phyloP scores from a whole-genome alignment of 1,140 invertebrate genomes.

The Orchesella cincta region DNA sequence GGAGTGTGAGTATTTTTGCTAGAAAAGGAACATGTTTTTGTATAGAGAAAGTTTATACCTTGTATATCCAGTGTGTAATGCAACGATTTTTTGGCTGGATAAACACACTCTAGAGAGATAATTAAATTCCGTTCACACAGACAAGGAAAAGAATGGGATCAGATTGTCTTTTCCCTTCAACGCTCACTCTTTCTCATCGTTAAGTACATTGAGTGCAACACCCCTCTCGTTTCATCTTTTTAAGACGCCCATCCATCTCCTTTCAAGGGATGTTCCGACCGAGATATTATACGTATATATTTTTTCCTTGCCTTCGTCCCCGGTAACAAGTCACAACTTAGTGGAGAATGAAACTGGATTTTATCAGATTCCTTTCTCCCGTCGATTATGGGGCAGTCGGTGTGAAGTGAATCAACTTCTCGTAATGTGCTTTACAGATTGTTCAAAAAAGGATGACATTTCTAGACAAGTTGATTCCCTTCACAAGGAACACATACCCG shows the following conservation, averaged over 20 bases:
- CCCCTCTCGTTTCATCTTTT: slow-evolving; percentile 5
- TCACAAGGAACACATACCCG: neutral
- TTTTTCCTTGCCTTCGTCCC: too few relatives aligned
- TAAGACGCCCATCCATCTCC: neutral
- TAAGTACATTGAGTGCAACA: slow-evolving; percentile 7
- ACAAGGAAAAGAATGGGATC: slow-evolving; percentile 26
- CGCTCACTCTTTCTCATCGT: slow-evolving; percentile 7
- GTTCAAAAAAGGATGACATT: neutral
- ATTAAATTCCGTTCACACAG: slow-evolving; percentile 50
- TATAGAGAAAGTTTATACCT: too few relatives aligned
- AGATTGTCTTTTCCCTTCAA: slow-evolving; percentile 34
- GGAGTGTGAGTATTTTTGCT: too few relatives aligned
- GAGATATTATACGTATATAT: too few relatives aligned
- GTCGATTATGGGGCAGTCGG: too few relatives aligned
- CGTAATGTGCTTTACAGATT: neutral
- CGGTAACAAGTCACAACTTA: too few relatives aligned
- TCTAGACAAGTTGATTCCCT: neutral
- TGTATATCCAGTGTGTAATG: too few relatives aligned
- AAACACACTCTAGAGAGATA: slow-evolving; percentile 48
- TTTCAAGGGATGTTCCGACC: too few relatives aligned
- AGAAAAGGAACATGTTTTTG: too few relatives aligned
- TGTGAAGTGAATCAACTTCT: neutral
- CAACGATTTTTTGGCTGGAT: slow-evolving; percentile 42
- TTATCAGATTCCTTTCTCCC: too few relatives aligned
- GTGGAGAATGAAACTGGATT: too few relatives aligned